Percentiles rank a stretch among this genome's conserved stretches.
phyloP scores from a whole-genome alignment of 2,113 vertebrate species.

The Gymnarchus niloticus region DNA sequence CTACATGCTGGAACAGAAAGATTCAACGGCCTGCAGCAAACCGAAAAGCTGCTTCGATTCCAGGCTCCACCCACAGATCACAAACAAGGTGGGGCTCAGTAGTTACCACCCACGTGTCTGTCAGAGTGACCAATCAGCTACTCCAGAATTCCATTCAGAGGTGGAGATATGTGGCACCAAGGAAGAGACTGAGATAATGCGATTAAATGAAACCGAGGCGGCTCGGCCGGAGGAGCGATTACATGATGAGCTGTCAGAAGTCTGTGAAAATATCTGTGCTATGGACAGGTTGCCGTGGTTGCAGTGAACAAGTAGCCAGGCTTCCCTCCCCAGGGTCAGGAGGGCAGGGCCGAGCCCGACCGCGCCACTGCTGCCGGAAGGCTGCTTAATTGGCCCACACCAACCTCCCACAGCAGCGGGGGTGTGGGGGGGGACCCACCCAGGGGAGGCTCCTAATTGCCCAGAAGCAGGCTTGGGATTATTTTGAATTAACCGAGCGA shows the following conservation, averaged over 20 bases:
- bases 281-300: not conserved
- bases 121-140: not conserved
- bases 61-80: constrained; percentile 21
- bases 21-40: not conserved
- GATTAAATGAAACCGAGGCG: not conserved
- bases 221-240: not conserved
- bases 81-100: not conserved
- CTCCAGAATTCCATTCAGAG: too few species aligned
- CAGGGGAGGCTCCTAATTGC: constrained; percentile 53
- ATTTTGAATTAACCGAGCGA: constrained; percentile 71
- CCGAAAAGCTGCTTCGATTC: not conserved
- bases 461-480: constrained; percentile 59
- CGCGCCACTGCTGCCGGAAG: not conserved
- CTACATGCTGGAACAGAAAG: not conserved
- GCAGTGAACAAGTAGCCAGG: not conserved
- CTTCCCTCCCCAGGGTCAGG: not conserved
- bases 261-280: not conserved
- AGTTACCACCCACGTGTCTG: not conserved
- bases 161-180: not conserved
- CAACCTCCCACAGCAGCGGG: constrained; percentile 21
- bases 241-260: not conserved
- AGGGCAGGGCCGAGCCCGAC: not conserved
- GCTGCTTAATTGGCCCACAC: constrained; percentile 46
- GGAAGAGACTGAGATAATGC: not conserved
- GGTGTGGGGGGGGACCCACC: not conserved